These are phyloP conservation scores for Stylophora pistillata DNA, from an alignment of 64 coral and sea anemone species.

Conservation along the genomic window DNA sequence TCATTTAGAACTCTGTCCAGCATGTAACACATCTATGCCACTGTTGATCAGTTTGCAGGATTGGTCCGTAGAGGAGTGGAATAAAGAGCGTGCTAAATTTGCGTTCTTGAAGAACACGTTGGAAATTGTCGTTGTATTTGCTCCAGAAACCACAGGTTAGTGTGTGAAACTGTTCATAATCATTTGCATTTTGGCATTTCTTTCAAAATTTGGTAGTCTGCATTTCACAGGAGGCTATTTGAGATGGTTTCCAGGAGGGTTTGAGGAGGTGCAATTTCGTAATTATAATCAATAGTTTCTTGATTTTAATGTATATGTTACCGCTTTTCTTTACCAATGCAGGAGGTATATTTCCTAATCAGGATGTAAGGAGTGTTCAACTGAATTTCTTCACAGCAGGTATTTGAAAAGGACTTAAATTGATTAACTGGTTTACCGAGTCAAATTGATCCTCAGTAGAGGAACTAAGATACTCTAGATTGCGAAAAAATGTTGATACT, in stretches of 20 bases:
- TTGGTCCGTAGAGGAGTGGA: conserved; percentile 70
- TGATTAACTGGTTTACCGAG: too few relatives aligned
- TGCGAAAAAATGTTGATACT: too few relatives aligned
- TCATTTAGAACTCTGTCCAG: not conserved
- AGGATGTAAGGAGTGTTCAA: not conserved
- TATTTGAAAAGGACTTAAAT: not conserved
- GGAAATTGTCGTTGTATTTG: conserved; percentile 43
- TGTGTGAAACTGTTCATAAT: not conserved
- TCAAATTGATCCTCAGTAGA: too few relatives aligned
- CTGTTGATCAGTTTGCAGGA: conserved; percentile 54
- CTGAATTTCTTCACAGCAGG: not conserved
- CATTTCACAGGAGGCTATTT: too few relatives aligned
- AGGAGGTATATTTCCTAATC: not conserved
- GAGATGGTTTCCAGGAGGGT: not conserved
- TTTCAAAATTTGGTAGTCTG: too few relatives aligned
- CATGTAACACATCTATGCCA: not conserved
- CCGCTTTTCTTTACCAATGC: not conserved
- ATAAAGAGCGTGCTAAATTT: conserved; percentile 58
- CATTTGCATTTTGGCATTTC: not conserved
- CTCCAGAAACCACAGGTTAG: not conserved
- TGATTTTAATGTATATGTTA: not conserved
- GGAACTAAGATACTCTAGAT: too few relatives aligned
- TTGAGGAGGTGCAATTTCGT: not conserved
- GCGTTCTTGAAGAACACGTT: conserved; percentile 52
- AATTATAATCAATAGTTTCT: not conserved